Conservation (phyloP, 2,113 vertebrate genomes). For the Platichthys stellatus region DNA sequence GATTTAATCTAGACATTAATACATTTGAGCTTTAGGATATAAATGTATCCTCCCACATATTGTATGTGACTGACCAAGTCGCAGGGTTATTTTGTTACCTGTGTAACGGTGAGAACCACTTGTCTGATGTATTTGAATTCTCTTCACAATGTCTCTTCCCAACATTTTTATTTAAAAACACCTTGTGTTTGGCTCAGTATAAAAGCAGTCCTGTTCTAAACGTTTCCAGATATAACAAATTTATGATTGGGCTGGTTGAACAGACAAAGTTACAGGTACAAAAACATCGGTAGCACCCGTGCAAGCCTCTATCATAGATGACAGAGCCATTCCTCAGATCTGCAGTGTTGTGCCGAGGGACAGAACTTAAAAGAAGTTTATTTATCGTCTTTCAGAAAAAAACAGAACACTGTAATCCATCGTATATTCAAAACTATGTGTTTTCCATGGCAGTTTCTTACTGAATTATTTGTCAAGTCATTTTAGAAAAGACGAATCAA, state of each 20-base stretch:
- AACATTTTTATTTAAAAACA: background rate
- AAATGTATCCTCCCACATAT: background rate
- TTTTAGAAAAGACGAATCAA: background rate
- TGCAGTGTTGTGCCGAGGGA: background rate
- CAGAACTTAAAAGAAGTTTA: constrained; percentile 38
- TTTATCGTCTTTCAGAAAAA: constrained; percentile 21
- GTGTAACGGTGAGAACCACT: constrained; percentile 4
- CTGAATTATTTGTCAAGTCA: constrained; percentile 37
- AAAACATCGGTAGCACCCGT: constrained; percentile 8
- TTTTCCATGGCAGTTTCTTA: constrained; percentile 12
- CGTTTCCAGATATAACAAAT: constrained; percentile 1
- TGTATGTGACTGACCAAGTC: constrained; percentile 15
- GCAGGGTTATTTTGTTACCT: background rate
- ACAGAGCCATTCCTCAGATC: background rate
- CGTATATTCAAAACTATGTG: constrained; percentile 25
- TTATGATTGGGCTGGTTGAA: background rate
- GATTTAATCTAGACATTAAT: background rate
- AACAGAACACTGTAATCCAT: constrained; percentile 6
- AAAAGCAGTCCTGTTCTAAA: background rate
- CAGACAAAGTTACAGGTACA: background rate
- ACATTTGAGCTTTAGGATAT: background rate
- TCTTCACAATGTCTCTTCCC: background rate
- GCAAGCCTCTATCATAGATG: background rate
- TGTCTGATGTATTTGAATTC: background rate
- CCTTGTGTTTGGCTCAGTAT: background rate